These are phyloP conservation scores for Galaxias olidus DNA, from an alignment of 2,797 vertebrate genomes.

Conservation along the genomic window DNA sequence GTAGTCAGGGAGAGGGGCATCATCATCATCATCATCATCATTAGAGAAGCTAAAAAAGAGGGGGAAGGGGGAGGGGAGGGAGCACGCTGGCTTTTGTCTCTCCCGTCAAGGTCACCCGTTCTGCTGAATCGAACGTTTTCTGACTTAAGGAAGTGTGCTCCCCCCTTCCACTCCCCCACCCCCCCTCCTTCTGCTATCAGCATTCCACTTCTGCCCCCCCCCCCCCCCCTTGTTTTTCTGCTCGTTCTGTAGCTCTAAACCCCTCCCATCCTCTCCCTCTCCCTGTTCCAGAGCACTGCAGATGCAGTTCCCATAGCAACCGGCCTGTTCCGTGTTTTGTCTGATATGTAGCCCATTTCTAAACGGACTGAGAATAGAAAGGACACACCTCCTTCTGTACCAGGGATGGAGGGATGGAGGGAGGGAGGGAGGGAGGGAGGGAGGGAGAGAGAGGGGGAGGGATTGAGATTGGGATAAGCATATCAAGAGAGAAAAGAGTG, in stretches of 20 bases:
- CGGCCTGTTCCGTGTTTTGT: constrained; percentile 68
- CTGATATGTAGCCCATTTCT: constrained; percentile 76
- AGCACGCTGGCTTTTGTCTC: constrained; percentile 41
- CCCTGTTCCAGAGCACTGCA: constrained; percentile 57
- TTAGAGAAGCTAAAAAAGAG: constrained; percentile 17
- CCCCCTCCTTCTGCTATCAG: constrained; percentile 47
- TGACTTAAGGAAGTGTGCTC: constrained; percentile 49
- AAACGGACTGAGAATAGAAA: constrained; percentile 69
- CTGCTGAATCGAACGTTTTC: constrained; percentile 74
- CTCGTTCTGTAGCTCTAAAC: constrained; percentile 45
- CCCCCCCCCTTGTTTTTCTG: constrained; percentile 27
- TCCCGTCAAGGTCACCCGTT: constrained; percentile 68
- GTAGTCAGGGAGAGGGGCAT: constrained; percentile 6
- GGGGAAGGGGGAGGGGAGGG: constrained; percentile 16
- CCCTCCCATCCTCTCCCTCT: constrained; percentile 28
- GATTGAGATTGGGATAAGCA: background rate
- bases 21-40: constrained; percentile 1
- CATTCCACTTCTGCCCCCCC: constrained; percentile 42
- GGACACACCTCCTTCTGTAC: constrained; percentile 39
- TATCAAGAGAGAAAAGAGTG: background rate
- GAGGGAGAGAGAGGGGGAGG: background rate
- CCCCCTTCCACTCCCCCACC: constrained; percentile 33
- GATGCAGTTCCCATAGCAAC: constrained; percentile 85
- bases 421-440: constrained; percentile 14
- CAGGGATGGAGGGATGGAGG: constrained; percentile 34